These are phyloP conservation scores for Mionectes macconnelli DNA, from an alignment of 2,113 vertebrate genomes.

Conservation along the genomic window DNA sequence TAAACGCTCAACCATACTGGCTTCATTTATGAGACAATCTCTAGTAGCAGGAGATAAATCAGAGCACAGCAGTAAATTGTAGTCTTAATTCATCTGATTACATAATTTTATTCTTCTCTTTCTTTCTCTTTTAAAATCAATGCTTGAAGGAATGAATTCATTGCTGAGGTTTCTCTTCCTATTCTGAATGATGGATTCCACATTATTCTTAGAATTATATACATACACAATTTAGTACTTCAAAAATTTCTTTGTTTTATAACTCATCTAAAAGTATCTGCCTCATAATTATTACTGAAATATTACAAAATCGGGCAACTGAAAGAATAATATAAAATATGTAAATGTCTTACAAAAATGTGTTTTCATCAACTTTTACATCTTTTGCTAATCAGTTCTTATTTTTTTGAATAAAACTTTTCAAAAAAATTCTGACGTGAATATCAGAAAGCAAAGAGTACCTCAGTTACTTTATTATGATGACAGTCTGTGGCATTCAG, in stretches of 20 bases:
- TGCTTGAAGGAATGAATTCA: constrained; percentile 61
- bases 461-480: not conserved
- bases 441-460: constrained; percentile 24
- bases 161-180: constrained; percentile 29
- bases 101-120: constrained; percentile 58
- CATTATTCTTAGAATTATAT: constrained; percentile 41
- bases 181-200: constrained; percentile 38
- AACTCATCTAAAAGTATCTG: not conserved
- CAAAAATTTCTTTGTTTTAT: constrained; percentile 24
- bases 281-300: constrained; percentile 44
- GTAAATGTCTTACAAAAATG: not conserved
- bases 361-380: not conserved
- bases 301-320: constrained; percentile 37
- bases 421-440: not conserved
- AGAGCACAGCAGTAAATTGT: constrained; percentile 70
- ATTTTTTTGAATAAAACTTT: constrained; percentile 1
- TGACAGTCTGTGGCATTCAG: not conserved
- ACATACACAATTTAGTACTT: constrained; percentile 19
- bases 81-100: constrained; percentile 70
- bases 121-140: constrained; percentile 59
- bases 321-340: constrained; percentile 57
- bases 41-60: constrained; percentile 60
- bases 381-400: not conserved
- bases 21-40: constrained; percentile 45
- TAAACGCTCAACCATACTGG: constrained; percentile 15